Base-by-base conservation (phyloP, 2,113 vertebrate genomes). In the Actinemys pallida region DNA sequence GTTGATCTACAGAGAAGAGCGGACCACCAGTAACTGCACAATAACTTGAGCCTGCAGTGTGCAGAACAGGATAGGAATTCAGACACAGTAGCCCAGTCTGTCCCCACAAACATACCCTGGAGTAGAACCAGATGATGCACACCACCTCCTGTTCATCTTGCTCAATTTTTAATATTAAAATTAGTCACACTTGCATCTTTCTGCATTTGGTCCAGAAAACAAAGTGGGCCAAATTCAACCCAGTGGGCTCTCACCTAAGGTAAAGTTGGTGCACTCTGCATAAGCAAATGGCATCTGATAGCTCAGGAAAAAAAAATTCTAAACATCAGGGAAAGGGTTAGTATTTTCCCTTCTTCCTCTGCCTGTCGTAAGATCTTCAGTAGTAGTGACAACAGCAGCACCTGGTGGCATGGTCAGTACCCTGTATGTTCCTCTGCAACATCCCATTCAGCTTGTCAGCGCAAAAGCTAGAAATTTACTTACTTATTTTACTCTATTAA, bases 341-440 rank as follows among this genome's bases (percentile, higher is more conserved):
- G 82, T 83, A 76, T 75, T 88, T 96, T 94, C 92, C 88, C 96
- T 94, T 94, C 92, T 94, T 91, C 92, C 62, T 92, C 93, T 72
- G 0, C 24, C 84, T 88, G 86, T 92, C 62, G 90, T 88, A 35
- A 86, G 86, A 75, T 97, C 83, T 83, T 83, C 95, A 1, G 91
- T 97, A 95, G 90, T 94, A 97, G 97, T 35, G 97, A 89, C 98
- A 98, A 98, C 93, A 98, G 98, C 98, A 98, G 97, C 98, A 98
- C 97, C 98, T 98, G 97, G 95, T 97, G 98, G 98, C 97, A 97
- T 27, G 97, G 96, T 94, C 97, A 97, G 97, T 10, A 96, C 90
- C 94, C 39, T 88, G 96, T 96, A 91, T n/a, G 92, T 82, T 96
- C 83, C 88, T 82, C 54, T 72, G 45, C 72, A 39, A 17, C 39